A percentile compares a stretch with the other conserved stretches of the same genome.
Evolutionary conservation across 2,888 invertebrate species (phyloP).

Genomic region (Platycheirus albimanus): DNA sequence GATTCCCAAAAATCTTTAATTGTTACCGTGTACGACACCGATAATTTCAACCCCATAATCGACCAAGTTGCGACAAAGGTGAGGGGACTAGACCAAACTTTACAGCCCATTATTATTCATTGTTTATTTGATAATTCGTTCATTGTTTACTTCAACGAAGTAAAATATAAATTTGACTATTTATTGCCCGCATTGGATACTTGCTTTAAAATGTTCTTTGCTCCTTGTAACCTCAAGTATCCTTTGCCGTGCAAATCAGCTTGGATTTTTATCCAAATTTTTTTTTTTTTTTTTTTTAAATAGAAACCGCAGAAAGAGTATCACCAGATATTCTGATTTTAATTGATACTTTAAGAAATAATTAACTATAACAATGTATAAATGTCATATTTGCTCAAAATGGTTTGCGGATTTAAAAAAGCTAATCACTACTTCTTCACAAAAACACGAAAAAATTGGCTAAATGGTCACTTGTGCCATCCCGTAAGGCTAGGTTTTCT

Average conservation of each 20-base stretch:
- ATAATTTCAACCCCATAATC: slow-evolving; percentile 9
- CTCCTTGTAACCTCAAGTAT: slow-evolving; percentile 6
- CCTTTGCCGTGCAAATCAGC: slow-evolving; percentile 8
- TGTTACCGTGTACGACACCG: background rate
- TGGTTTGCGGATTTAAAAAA: background rate
- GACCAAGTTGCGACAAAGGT: slow-evolving; percentile 22
- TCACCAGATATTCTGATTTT: slow-evolving; percentile 10
- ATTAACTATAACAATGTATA: background rate
- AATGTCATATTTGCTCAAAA: slow-evolving; percentile 2
- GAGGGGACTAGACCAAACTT: slow-evolving; percentile 9
- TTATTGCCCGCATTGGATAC: background rate
- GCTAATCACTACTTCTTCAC: background rate
- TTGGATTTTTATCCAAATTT: slow-evolving; percentile 15
- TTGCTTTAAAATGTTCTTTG: slow-evolving; percentile 15
- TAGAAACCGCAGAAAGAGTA: slow-evolving; percentile 15
- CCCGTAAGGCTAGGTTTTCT: too few species aligned
- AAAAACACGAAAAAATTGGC: slow-evolving; percentile 15
- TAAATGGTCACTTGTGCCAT: too few species aligned
- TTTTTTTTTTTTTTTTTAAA: slow-evolving; percentile 36
- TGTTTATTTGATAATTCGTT: background rate
- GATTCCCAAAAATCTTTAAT: slow-evolving; percentile 1
- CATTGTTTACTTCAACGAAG: slow-evolving; percentile 8
- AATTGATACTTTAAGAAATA: background rate
- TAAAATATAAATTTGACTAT: background rate
- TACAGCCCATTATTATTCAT: background rate